These are phyloP conservation scores for Perca fluviatilis DNA, from an alignment of 2,113 vertebrate species.

Conservation along the genomic window DNA sequence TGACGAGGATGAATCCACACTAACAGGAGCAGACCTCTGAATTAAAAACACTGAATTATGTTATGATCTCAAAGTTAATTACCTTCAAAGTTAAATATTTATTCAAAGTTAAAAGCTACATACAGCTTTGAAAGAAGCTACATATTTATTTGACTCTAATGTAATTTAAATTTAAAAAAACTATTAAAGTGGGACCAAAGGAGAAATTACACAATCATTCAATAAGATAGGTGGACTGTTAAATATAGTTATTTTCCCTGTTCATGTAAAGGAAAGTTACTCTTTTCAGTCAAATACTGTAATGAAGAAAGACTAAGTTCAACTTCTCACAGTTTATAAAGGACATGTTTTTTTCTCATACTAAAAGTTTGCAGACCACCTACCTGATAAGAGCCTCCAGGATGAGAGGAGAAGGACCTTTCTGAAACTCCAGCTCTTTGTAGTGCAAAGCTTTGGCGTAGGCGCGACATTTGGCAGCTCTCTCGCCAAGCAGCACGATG, in stretches of 20 bases:
- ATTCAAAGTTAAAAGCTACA: neutral
- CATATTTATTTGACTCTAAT: neutral
- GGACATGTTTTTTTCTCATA: neutral
- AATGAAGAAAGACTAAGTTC: neutral
- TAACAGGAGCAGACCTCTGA: neutral
- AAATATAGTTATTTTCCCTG: neutral
- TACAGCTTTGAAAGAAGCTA: neutral
- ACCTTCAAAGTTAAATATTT: too few species aligned
- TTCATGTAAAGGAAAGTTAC: neutral
- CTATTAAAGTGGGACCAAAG: neutral
- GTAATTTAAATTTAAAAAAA: neutral
- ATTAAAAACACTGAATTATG: neutral
- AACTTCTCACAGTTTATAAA: neutral
- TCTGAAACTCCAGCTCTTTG: constrained; percentile 99
- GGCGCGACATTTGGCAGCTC: constrained; percentile 96
- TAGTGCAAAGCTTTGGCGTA: constrained; percentile 99
- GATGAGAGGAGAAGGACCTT: constrained; percentile 94
- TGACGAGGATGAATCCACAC: neutral
- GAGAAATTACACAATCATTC: neutral
- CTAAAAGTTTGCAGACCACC: constrained; percentile 46
- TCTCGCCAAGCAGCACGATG: constrained; percentile 95
- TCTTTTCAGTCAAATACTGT: neutral
- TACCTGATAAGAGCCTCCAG: constrained; percentile 99
- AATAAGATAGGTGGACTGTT: neutral
- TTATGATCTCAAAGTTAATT: neutral